Evolutionary conservation across 2,113 vertebrate species (phyloP).

Genomic region (Microtus oregoni): DNA sequence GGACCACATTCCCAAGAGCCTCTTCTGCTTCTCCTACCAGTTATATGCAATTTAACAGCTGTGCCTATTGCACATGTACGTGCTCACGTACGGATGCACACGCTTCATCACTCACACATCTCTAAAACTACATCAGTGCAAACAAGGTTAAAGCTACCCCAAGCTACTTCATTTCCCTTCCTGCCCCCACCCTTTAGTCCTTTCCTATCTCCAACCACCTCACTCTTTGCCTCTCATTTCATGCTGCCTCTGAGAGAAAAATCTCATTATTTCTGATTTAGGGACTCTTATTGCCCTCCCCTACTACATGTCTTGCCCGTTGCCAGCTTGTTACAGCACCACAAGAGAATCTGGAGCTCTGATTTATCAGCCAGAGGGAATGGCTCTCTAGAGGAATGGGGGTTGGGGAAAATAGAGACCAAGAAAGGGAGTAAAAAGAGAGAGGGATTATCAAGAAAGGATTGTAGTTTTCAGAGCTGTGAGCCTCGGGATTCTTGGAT

Average conservation of each 20-base stretch:
- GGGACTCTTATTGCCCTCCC: conserved; percentile 75
- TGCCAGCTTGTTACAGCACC: conserved; percentile 84
- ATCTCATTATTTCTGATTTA: conserved; percentile 87
- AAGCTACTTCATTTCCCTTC: conserved; percentile 16
- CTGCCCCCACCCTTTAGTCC: not conserved
- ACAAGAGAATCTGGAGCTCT: conserved; percentile 81
- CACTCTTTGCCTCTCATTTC: conserved; percentile 77
- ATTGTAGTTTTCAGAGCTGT: conserved; percentile 40
- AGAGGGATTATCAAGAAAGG: not conserved
- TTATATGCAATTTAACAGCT: conserved; percentile 47
- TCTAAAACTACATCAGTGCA: conserved; percentile 2
- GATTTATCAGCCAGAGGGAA: conserved; percentile 82
- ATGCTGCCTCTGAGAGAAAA: conserved; percentile 80
- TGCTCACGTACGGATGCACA: not conserved
- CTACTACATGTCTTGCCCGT: conserved; percentile 77
- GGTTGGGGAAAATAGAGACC: conserved; percentile 25
- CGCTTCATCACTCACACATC: not conserved
- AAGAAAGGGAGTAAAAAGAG: not conserved
- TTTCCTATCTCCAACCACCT: conserved; percentile 42
- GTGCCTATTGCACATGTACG: not conserved
- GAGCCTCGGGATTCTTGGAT: conserved; percentile 46
- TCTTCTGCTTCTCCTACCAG: conserved; percentile 38
- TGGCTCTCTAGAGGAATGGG: conserved; percentile 61
- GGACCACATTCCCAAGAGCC: conserved; percentile 33
- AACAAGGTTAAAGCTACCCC: conserved; percentile 41